A percentile compares a stretch with the other conserved stretches of the same genome.
Conservation (phyloP, 2,888 invertebrate genomes). For the Elgonia sp. region DNA sequence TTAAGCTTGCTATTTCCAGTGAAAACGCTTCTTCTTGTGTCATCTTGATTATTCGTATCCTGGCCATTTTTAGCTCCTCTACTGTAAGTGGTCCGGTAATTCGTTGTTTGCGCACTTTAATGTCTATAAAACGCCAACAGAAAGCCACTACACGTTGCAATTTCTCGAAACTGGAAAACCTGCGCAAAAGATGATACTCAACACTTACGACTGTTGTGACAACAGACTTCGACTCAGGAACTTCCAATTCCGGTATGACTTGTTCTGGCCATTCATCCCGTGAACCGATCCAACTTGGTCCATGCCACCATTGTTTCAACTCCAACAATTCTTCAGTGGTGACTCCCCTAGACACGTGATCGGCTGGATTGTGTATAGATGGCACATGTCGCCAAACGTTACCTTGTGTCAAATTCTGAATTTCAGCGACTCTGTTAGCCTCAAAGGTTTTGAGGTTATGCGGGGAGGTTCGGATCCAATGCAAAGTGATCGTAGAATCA, state of each 20-base stretch:
- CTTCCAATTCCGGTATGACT: not conserved
- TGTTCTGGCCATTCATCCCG: not conserved
- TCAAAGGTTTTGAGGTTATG: conserved; percentile 17
- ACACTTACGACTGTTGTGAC: not conserved
- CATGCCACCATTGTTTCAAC: conserved; percentile 3
- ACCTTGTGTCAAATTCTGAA: not conserved
- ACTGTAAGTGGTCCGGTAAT: too few species aligned
- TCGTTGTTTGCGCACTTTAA: not conserved
- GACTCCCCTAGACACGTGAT: not conserved
- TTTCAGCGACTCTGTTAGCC: not conserved
- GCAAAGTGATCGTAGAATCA: conserved; percentile 43
- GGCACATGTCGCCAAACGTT: conserved; percentile 28
- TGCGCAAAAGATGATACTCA: not conserved
- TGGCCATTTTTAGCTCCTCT: too few species aligned
- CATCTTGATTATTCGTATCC: too few species aligned
- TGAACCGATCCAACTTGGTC: conserved; percentile 7
- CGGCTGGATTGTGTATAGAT: not conserved
- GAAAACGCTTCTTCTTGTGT: too few species aligned
- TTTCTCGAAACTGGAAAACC: not conserved
- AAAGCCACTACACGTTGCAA: conserved; percentile 11
- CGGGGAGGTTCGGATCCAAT: conserved; percentile 47
- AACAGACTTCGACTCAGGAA: not conserved
- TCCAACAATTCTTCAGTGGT: not conserved
- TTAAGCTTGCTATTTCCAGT: too few species aligned
- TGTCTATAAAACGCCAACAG: conserved; percentile 1